These are phyloP conservation scores for Metaphire vulgaris DNA, from an alignment of 1,140 invertebrate species.

Conservation along the genomic window DNA sequence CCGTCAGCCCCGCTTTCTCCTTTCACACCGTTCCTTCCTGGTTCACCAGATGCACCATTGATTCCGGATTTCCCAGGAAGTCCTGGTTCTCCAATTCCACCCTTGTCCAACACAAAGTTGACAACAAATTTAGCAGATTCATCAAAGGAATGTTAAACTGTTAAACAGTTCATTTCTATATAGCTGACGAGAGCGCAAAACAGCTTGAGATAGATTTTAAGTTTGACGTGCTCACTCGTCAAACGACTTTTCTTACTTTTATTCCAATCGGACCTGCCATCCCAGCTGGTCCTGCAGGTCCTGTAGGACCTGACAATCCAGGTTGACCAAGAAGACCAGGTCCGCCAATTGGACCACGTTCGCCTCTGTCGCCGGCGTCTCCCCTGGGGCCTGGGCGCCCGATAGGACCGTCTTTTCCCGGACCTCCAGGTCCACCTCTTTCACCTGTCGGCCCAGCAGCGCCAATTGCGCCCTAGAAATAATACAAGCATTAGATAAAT, in stretches of 20 bases:
- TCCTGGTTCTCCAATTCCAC: slow-evolving; percentile 23
- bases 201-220: too few relatives aligned
- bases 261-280: slow-evolving; percentile 57
- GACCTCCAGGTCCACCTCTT: slow-evolving; percentile 64
- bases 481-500: too few relatives aligned
- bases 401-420: slow-evolving; percentile 70
- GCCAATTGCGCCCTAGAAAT: neutral
- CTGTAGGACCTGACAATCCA: slow-evolving; percentile 49
- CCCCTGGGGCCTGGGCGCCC: slow-evolving; percentile 70
- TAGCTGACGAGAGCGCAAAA: too few relatives aligned
- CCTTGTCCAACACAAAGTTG: slow-evolving; percentile 18
- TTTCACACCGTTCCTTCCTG: slow-evolving; percentile 12
- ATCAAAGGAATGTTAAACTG: too few relatives aligned
- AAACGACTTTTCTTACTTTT: too few relatives aligned
- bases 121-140: too few relatives aligned
- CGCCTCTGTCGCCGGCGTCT: slow-evolving; percentile 50
- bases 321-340: slow-evolving; percentile 50
- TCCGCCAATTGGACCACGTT: slow-evolving; percentile 20
- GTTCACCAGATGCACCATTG: slow-evolving; percentile 10
- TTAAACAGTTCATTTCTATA: too few relatives aligned
- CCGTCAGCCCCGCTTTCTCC: slow-evolving; percentile 37
- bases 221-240: too few relatives aligned
- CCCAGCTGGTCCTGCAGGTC: slow-evolving; percentile 66
- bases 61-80: slow-evolving; percentile 10
- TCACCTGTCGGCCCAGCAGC: slow-evolving; percentile 58